Evolutionary conservation across 2,888 invertebrate genomes (phyloP).

Genomic region (Desoria tigrina): DNA sequence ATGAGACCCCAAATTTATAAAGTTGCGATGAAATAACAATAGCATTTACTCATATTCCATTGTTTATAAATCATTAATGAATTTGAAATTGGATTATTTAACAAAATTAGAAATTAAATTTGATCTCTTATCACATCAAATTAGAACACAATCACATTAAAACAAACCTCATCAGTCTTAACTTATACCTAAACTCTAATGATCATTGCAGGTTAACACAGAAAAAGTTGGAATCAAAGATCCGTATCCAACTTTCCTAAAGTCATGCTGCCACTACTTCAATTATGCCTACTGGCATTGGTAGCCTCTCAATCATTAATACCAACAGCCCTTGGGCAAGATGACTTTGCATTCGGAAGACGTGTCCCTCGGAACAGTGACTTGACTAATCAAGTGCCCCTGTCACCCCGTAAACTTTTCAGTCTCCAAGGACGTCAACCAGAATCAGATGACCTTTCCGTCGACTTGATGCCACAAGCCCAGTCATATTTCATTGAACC

Average conservation of each 20-base stretch:
- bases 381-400: too few relatives aligned
- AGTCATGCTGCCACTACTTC: slow-evolving; percentile 1
- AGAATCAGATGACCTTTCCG: background rate
- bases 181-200: too few relatives aligned
- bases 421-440: background rate
- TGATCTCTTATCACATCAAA: too few relatives aligned
- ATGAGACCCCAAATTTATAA: too few relatives aligned
- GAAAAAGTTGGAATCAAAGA: slow-evolving; percentile 5
- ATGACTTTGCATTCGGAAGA: background rate
- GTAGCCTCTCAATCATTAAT: background rate
- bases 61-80: too few relatives aligned
- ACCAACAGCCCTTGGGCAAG: background rate
- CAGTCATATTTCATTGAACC: slow-evolving; percentile 18
- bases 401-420: background rate
- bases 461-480: slow-evolving; percentile 7
- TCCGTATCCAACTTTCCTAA: background rate
- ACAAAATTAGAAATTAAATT: too few relatives aligned
- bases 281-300: background rate
- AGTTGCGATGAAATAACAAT: too few relatives aligned
- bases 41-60: too few relatives aligned
- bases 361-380: background rate
- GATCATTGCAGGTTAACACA: background rate
- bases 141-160: too few relatives aligned
- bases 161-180: too few relatives aligned
- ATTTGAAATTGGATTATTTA: too few relatives aligned